Evolutionary conservation across 1,140 invertebrate species (phyloP), one percentile per base, ranked within the genome.

Genomic region (Sminthurinus signatus): DNA sequence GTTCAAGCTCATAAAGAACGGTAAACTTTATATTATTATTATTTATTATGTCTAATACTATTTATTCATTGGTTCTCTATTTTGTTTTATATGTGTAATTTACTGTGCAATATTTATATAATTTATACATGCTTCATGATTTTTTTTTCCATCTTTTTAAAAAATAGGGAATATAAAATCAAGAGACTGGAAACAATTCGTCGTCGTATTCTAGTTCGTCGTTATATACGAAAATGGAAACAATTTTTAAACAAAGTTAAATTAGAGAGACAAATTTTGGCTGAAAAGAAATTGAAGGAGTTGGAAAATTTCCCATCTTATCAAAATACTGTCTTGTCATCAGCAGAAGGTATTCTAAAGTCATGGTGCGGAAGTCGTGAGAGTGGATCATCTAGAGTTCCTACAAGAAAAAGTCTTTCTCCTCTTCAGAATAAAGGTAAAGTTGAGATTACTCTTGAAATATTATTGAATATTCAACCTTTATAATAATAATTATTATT

Each of bases 221-320:
- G 8, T 14, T 56, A 31, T 27, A 10, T 56, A 14, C 3, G 5
- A 5, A 32, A 56, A 21, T 56, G 54, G 54, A 56, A 56, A 23
- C 5, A 4, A 12, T 39, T 36, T 27, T 8, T 19, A 31, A 42
- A 39, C 8, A 14, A 23, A n/a, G 39, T 5, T 10, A 56, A 56
- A 23, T 17, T 39, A 3, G n/a, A 56, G 54, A 29, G 54, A 15
- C 8, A 56, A 21, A 12, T 21, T 12, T 2, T 2, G 4, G 3
- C 10, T 10, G 29, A 31, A 19, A 12, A 17, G n/a, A 56, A 56
- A 23, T 19, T 56, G 23, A 36, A 25, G n/a, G 54, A 56, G 31
- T 25, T 56, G n/a, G 54, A 56, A 28, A 56, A 56, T 39, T 56
- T 56, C 23, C 54, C 54, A 5, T 56, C 54, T 4, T 56, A 56